Conservation (phyloP, 2,797 vertebrate species). For the Myripristis murdjan region DNA sequence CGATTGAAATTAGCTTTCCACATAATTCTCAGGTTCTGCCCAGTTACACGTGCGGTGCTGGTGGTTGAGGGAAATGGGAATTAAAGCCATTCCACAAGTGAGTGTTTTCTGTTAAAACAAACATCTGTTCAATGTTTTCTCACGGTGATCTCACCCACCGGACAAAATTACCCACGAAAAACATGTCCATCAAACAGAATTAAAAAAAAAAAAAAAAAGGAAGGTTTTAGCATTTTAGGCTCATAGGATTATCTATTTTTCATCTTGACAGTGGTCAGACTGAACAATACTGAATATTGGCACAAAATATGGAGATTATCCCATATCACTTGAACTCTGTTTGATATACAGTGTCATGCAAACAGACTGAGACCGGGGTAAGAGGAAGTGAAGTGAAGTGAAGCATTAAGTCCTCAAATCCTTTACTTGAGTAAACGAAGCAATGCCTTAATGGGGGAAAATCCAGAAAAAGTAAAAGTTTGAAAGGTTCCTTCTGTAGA, state of each 20-base stretch:
- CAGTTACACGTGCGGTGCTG: constrained; percentile 59
- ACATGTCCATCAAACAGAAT: constrained; percentile 53
- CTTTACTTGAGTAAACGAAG: too few species aligned
- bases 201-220: neutral
- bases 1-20: constrained; percentile 68
- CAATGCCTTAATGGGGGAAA: too few species aligned
- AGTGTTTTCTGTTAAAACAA: constrained; percentile 70
- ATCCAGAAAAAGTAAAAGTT: too few species aligned
- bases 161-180: constrained; percentile 70
- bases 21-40: constrained; percentile 76
- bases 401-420: too few species aligned
- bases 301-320: constrained; percentile 12
- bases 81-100: constrained; percentile 46
- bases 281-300: too few species aligned
- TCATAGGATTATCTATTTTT: too few species aligned
- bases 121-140: constrained; percentile 72
- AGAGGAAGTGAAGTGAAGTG: neutral
- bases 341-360: neutral
- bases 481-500: too few species aligned
- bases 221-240: constrained; percentile 2
- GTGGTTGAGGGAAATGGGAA: constrained; percentile 56
- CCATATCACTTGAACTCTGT: constrained; percentile 23
- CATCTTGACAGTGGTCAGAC: too few species aligned
- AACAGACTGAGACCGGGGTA: neutral
- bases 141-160: constrained; percentile 36